phyloP scores from a whole-genome alignment of 1,140 invertebrate genomes.

The Telenomus remus region DNA sequence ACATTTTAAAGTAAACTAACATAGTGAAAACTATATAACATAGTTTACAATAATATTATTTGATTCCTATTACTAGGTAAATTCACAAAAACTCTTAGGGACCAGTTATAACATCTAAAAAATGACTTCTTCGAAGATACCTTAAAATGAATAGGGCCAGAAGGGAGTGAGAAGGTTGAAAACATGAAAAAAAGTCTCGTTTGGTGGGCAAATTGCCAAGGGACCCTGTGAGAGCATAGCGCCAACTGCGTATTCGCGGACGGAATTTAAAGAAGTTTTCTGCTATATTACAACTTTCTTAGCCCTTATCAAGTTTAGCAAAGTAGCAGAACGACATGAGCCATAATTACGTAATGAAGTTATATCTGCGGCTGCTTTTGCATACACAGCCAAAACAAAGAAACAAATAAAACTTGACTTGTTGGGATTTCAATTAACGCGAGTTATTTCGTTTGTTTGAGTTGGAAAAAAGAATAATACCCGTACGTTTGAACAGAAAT shows the following conservation, averaged over 20 bases:
- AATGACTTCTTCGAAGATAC: slow-evolving; percentile 32
- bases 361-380: slow-evolving; percentile 32
- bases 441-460: too few species aligned
- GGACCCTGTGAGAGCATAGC: slow-evolving; percentile 49
- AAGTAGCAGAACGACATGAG: slow-evolving; percentile 21
- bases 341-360: slow-evolving; percentile 50
- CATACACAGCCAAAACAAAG: slow-evolving; percentile 19
- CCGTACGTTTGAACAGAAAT: too few species aligned
- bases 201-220: slow-evolving; percentile 49
- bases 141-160: slow-evolving; percentile 34
- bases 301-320: slow-evolving; percentile 46
- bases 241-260: slow-evolving; percentile 44
- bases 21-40: too few species aligned
- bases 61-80: too few species aligned
- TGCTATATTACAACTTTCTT: slow-evolving; percentile 47
- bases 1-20: too few species aligned
- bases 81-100: too few species aligned
- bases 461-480: too few species aligned
- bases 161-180: slow-evolving; percentile 48
- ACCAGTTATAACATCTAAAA: background rate
- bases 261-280: slow-evolving; percentile 53
- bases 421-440: slow-evolving; percentile 8
- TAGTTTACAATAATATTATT: too few species aligned
- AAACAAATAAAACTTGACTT: slow-evolving; percentile 18
- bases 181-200: slow-evolving; percentile 42